Conservation (phyloP, 2,888 invertebrate genomes). For the Odontomyia ornata region DNA sequence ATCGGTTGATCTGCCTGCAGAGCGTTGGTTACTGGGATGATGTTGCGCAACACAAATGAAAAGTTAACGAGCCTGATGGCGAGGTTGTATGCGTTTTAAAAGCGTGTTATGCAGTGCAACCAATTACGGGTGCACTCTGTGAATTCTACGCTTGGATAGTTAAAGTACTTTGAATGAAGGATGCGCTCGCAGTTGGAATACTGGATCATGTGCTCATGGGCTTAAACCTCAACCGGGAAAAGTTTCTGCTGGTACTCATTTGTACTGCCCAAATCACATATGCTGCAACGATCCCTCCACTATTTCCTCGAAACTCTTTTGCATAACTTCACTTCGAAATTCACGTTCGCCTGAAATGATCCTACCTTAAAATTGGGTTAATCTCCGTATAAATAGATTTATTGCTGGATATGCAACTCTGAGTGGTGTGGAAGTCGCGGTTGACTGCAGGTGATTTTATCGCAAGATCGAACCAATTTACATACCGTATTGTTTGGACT, state of each 20-base stretch:
- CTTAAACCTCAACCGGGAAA: too few species aligned
- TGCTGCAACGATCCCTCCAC: too few species aligned
- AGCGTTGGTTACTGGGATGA: neutral
- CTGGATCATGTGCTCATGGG: too few species aligned
- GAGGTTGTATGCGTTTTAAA: neutral
- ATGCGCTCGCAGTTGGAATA: neutral
- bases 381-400: too few species aligned
- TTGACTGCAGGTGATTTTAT: conserved; percentile 39
- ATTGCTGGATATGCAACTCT: too few species aligned
- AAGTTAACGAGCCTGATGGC: neutral
- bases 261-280: too few species aligned
- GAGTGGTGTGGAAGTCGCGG: neutral
- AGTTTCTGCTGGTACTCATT: too few species aligned
- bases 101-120: neutral
- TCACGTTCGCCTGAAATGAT: too few species aligned
- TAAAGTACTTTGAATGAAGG: neutral
- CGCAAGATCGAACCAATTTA: conserved; percentile 40
- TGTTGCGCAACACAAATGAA: neutral
- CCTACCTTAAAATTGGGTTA: too few species aligned
- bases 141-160: neutral
- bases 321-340: too few species aligned
- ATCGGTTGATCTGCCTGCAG: conserved; percentile 19
- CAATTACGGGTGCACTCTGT: neutral
- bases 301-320: too few species aligned
- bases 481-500: conserved; percentile 21